Percentiles rank a stretch among this genome's conserved stretches.
These are phyloP conservation scores for Rhodophaea formosa DNA, from an alignment of 2,888 invertebrate genomes.

Conservation along the genomic window DNA sequence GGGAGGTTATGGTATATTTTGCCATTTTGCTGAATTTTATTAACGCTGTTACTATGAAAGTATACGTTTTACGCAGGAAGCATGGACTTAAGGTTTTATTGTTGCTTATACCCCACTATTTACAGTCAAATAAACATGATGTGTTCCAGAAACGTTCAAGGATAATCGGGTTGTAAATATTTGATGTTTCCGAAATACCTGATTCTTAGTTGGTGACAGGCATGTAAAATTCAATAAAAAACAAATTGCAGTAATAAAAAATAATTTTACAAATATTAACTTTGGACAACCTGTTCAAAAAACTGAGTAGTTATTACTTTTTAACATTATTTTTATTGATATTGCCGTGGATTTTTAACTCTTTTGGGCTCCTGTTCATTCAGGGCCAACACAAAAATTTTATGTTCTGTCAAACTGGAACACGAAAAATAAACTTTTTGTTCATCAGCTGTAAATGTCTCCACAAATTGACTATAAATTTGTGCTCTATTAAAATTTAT, in stretches of 20 bases:
- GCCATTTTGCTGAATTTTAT: constrained; percentile 5
- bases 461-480: constrained; percentile 72
- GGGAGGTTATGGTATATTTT: not conserved
- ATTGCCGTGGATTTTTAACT: constrained; percentile 12
- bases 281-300: not conserved
- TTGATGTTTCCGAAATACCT: not conserved
- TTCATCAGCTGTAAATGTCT: constrained; percentile 74
- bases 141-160: not conserved
- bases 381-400: constrained; percentile 38
- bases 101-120: not conserved
- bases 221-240: not conserved
- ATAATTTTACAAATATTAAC: not conserved
- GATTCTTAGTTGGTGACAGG: not conserved
- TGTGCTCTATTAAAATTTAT: constrained; percentile 76
- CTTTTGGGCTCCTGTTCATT: constrained; percentile 27
- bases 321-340: not conserved
- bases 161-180: not conserved
- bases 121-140: constrained; percentile 6
- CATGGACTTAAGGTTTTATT: constrained; percentile 2
- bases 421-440: constrained; percentile 59
- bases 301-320: not conserved
- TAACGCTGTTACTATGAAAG: not conserved
- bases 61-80: not conserved
- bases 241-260: constrained; percentile 1
- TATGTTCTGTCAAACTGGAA: constrained; percentile 51